Evolutionary conservation across 2,797 vertebrate genomes (phyloP).

Genomic region (Halcyon chelicuti): DNA sequence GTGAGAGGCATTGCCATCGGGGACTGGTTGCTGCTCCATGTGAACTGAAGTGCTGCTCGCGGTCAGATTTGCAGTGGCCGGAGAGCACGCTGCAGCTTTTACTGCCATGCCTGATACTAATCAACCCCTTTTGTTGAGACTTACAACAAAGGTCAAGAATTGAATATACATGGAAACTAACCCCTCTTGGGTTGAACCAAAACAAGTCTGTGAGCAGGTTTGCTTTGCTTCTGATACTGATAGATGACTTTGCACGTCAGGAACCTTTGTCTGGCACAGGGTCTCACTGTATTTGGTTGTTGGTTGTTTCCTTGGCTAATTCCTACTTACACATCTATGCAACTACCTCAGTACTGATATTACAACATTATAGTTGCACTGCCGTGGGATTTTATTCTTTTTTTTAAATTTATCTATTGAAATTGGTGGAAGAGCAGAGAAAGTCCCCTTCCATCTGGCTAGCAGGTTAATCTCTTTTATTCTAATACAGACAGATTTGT

Average conservation of each 20-base stretch:
- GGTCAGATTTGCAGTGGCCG: not conserved
- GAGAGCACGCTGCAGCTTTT: not conserved
- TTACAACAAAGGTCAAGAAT: not conserved
- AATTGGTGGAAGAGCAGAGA: not conserved
- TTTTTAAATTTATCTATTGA: not conserved
- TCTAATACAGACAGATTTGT: not conserved
- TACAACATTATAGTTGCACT: not conserved
- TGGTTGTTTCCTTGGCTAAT: not conserved
- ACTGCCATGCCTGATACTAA: not conserved
- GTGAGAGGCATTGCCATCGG: not conserved
- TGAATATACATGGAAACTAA: not conserved
- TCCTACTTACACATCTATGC: not conserved
- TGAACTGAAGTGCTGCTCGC: not conserved
- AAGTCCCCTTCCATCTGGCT: not conserved
- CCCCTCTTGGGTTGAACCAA: not conserved
- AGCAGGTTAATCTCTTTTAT: not conserved
- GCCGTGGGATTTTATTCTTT: not conserved
- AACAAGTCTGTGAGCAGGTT: not conserved
- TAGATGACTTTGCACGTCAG: not conserved
- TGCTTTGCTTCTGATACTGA: not conserved
- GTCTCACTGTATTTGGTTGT: accelerated
- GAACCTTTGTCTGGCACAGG: not conserved
- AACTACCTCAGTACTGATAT: not conserved
- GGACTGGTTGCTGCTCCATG: not conserved
- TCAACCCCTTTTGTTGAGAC: not conserved